Percentiles rank a stretch among this genome's conserved stretches.
These are phyloP conservation scores for Limnephilus auricula DNA, from an alignment of 2,888 invertebrate species.

Conservation along the genomic window DNA sequence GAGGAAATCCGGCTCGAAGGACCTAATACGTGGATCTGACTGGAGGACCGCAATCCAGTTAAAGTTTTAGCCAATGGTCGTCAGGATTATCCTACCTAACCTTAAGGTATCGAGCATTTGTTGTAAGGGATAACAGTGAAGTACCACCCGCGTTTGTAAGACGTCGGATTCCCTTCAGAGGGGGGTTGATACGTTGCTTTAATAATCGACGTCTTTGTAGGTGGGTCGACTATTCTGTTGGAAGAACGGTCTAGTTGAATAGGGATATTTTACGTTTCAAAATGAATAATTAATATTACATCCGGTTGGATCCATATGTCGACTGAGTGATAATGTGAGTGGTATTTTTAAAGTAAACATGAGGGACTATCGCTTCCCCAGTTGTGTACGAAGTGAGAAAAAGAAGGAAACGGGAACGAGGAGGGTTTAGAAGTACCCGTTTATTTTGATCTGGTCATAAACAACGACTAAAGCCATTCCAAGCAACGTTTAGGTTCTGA, in stretches of 20 bases:
- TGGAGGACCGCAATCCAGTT: slow-evolving; percentile 62
- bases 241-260: not conserved
- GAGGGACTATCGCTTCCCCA: no score
- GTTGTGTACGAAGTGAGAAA: no score
- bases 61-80: slow-evolving; percentile 60
- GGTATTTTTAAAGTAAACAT: no score
- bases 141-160: slow-evolving; percentile 17
- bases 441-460: no score
- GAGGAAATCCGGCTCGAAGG: slow-evolving; percentile 6
- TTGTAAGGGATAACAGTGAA: slow-evolving; percentile 40
- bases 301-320: no score
- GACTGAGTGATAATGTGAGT: no score
- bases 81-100: slow-evolving; percentile 53
- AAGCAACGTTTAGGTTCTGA: no score
- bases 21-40: slow-evolving; percentile 2
- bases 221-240: not conserved
- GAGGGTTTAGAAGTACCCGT: no score
- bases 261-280: not conserved
- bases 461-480: no score
- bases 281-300: not conserved
- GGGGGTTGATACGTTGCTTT: slow-evolving; percentile 29
- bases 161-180: not conserved
- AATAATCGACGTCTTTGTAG: slow-evolving; percentile 29
- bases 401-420: no score
- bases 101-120: slow-evolving; percentile 44